phyloP scores from a whole-genome alignment of 1,140 invertebrate genomes.

The Drosophila lacertosa region DNA sequence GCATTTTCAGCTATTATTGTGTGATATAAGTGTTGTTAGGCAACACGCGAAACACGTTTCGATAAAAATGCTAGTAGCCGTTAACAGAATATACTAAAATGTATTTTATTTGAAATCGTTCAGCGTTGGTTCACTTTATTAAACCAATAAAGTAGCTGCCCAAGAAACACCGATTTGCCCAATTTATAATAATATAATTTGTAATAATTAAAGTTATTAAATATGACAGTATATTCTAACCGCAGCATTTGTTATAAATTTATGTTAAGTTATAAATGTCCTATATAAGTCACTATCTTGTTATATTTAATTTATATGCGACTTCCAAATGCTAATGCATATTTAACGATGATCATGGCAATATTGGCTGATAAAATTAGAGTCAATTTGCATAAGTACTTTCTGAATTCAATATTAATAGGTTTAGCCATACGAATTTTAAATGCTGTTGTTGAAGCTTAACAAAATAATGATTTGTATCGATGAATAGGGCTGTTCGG shows the following conservation, averaged over 20 bases:
- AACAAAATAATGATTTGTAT: neutral
- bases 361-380: neutral
- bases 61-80: neutral
- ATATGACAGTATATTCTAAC: neutral
- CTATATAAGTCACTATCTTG: neutral
- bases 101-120: slow-evolving; percentile 1
- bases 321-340: neutral
- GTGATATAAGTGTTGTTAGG: neutral
- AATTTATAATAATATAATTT: neutral
- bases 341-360: neutral
- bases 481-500: slow-evolving; percentile 11
- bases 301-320: neutral
- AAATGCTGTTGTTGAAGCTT: neutral
- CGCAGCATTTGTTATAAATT: neutral
- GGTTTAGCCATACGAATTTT: neutral
- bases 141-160: too few species aligned
- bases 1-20: neutral
- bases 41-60: too few species aligned
- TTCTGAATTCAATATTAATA: neutral
- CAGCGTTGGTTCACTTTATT: neutral
- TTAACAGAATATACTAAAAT: neutral
- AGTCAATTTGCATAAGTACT: neutral
- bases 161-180: too few species aligned
- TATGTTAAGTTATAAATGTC: neutral
- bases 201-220: neutral